Percentiles rank a stretch among this genome's conserved stretches.
Conservation (phyloP, 2,113 vertebrate species). For the Sinocyclocheilus anophthalmus region DNA sequence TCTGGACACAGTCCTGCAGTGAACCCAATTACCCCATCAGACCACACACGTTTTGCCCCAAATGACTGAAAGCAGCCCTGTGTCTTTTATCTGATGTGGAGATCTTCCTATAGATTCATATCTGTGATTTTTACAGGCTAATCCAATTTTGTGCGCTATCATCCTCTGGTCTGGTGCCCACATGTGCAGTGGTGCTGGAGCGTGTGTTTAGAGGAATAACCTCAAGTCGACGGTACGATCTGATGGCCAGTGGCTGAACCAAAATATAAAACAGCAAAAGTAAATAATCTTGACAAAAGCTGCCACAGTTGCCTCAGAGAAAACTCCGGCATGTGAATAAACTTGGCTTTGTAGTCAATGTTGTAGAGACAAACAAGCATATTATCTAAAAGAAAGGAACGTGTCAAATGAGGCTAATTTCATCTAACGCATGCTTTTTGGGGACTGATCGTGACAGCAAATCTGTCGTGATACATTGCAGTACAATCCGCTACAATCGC, state of each 20-base stretch:
- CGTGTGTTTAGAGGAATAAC: slow-evolving; percentile 51
- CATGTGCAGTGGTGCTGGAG: slow-evolving; percentile 37
- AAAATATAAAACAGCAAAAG: slow-evolving; percentile 43
- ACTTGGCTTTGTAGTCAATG: background rate
- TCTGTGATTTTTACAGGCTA: slow-evolving; percentile 55
- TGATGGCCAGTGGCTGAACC: slow-evolving; percentile 53
- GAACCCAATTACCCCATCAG: slow-evolving; percentile 1
- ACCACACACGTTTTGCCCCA: slow-evolving; percentile 62
- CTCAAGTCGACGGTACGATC: slow-evolving; percentile 43
- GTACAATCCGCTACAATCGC: slow-evolving; percentile 22
- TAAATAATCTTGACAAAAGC: slow-evolving; percentile 40
- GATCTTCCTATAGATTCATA: slow-evolving; percentile 58
- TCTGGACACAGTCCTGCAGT: slow-evolving; percentile 37
- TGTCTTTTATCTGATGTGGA: slow-evolving; percentile 52
- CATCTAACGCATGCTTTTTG: slow-evolving; percentile 10
- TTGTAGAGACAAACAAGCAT: background rate
- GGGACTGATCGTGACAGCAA: slow-evolving; percentile 22
- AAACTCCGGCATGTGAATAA: background rate
- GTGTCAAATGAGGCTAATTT: slow-evolving; percentile 21
- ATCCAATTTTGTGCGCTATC: slow-evolving; percentile 49
- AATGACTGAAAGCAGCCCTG: slow-evolving; percentile 41
- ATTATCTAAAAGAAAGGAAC: slow-evolving; percentile 10
- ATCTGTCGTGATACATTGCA: slow-evolving; percentile 22
- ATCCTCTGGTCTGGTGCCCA: slow-evolving; percentile 53
- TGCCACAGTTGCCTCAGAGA: background rate